A percentile compares a stretch with the other conserved stretches of the same genome.
These are phyloP conservation scores for Zaprionus africanus DNA, from an alignment of 1,140 invertebrate species.

Conservation along the genomic window DNA sequence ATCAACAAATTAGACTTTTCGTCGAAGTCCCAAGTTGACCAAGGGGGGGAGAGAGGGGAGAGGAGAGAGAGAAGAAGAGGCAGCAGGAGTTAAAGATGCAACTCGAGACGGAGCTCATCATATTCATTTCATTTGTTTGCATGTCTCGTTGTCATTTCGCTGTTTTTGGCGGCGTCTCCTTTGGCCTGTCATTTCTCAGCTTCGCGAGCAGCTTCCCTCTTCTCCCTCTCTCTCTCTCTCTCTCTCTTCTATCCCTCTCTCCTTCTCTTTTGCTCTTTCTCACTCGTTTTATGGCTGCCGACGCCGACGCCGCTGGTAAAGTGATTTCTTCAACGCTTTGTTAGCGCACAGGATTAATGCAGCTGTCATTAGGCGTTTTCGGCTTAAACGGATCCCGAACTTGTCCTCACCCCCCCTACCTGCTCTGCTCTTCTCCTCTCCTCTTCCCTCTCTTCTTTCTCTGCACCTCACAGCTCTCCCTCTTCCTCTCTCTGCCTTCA, in stretches of 20 bases:
- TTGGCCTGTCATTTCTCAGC: conserved; percentile 23
- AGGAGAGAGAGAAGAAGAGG: neutral
- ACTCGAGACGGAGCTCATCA: conserved; percentile 32
- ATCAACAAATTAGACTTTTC: conserved; percentile 84
- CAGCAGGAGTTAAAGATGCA: neutral
- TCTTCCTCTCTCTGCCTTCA: neutral
- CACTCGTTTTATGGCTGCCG: conserved; percentile 59
- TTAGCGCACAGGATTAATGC: conserved; percentile 83
- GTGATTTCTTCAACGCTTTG: conserved; percentile 84
- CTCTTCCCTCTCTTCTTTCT: neutral
- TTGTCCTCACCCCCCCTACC: conserved; percentile 4
- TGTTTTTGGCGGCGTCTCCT: conserved; percentile 49
- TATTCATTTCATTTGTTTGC: conserved; percentile 76
- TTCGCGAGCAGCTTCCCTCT: neutral
- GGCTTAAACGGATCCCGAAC: conserved; percentile 70
- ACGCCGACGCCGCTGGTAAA: conserved; percentile 78
- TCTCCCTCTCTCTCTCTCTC: no score
- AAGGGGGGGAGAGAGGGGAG: neutral
- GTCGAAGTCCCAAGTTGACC: conserved; percentile 56
- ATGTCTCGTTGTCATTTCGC: conserved; percentile 79
- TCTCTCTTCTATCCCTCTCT: neutral
- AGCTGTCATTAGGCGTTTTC: conserved; percentile 81
- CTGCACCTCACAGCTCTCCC: neutral
- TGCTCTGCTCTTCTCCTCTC: neutral
- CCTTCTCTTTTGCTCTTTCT: neutral